phyloP scores from a whole-genome alignment of 2,888 invertebrate species.

The Lobophora halterata region DNA sequence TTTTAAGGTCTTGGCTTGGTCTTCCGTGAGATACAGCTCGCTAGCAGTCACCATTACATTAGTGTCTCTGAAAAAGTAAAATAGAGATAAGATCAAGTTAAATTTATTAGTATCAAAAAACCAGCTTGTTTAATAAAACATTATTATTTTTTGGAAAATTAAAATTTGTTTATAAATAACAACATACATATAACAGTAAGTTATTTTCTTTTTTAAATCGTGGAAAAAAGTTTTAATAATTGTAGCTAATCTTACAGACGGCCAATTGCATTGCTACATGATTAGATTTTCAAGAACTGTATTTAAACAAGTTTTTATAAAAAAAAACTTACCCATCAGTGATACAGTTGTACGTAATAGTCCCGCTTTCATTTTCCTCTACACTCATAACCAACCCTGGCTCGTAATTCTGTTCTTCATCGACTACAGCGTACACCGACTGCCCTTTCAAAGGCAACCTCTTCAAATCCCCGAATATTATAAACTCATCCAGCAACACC shows the following conservation, averaged over 20 bases:
- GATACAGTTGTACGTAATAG: slow-evolving; percentile 69
- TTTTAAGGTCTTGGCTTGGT: slow-evolving; percentile 75
- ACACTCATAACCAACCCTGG: slow-evolving; percentile 73
- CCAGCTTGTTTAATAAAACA: no score
- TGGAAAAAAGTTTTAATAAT: no score
- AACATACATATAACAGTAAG: background rate
- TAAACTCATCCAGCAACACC: slow-evolving; percentile 75
- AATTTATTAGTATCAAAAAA: no score
- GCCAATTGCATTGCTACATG: no score
- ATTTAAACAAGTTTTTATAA: background rate
- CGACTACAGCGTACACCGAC: slow-evolving; percentile 77
- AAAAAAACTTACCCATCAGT: slow-evolving; percentile 65
- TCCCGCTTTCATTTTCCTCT: slow-evolving; percentile 68
- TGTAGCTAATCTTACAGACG: no score
- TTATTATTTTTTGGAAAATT: no score
- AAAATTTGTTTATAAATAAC: no score
- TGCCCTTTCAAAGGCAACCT: slow-evolving; percentile 77
- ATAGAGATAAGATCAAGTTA: no score
- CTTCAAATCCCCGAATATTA: slow-evolving; percentile 78
- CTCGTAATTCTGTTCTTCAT: slow-evolving; percentile 78
- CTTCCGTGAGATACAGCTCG: slow-evolving; percentile 79
- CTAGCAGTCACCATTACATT: slow-evolving; percentile 75
- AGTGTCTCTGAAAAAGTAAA: slow-evolving; percentile 54
- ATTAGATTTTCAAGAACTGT: no score
- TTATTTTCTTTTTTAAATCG: no score